Conservation (phyloP, 2,113 vertebrate species). For the Laticauda colubrina region DNA sequence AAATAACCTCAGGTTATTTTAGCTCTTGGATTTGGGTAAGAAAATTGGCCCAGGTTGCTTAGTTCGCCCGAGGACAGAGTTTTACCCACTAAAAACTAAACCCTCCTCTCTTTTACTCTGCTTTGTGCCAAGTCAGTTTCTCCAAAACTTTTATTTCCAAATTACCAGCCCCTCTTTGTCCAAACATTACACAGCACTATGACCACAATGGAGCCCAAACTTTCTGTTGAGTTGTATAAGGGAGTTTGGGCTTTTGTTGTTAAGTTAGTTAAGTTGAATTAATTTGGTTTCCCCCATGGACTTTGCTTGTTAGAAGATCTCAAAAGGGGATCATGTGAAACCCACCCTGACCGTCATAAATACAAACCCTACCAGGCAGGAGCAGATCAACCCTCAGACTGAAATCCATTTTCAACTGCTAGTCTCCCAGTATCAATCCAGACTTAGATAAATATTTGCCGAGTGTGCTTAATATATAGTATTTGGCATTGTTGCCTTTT, state of each 20-base stretch:
- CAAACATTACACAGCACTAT: too few relatives aligned
- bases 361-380: neutral
- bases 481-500: neutral
- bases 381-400: neutral
- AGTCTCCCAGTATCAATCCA: neutral
- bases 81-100: too few relatives aligned
- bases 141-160: too few relatives aligned
- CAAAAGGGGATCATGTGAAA: neutral
- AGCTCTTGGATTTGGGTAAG: too few relatives aligned
- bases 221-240: too few relatives aligned
- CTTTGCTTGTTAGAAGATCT: neutral
- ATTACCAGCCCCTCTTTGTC: too few relatives aligned
- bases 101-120: too few relatives aligned
- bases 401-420: neutral
- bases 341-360: neutral
- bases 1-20: too few relatives aligned
- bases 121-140: too few relatives aligned
- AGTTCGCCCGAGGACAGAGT: too few relatives aligned
- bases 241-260: neutral
- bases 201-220: too few relatives aligned
- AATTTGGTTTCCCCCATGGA: neutral
- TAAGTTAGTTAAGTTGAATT: neutral
- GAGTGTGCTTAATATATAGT: neutral
- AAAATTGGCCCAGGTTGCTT: too few relatives aligned
- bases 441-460: slow-evolving; percentile 11